Evolutionary conservation across 2,888 invertebrate genomes (phyloP).

Genomic region (Sabatieria punctata): DNA sequence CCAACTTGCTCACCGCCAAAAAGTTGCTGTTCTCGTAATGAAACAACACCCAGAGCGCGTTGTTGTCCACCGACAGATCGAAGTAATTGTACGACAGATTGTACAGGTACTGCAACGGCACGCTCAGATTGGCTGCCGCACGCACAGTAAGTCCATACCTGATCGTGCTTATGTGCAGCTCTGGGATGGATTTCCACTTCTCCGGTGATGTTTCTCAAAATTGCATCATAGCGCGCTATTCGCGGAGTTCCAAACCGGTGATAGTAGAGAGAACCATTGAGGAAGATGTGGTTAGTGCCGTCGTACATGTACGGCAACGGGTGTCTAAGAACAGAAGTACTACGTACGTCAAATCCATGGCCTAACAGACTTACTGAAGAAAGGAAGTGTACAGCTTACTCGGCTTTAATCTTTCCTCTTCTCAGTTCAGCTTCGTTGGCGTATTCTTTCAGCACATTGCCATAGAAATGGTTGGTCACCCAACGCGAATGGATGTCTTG

Average conservation of each 20-base stretch:
- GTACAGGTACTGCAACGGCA: slow-evolving; percentile 33
- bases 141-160: slow-evolving; percentile 14
- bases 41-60: slow-evolving; percentile 39
- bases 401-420: too few relatives aligned
- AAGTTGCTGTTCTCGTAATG: slow-evolving; percentile 20
- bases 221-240: slow-evolving; percentile 14
- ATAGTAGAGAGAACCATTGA: slow-evolving; percentile 36
- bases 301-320: slow-evolving; percentile 32
- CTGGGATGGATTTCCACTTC: slow-evolving; percentile 10
- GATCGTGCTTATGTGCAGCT: slow-evolving; percentile 29
- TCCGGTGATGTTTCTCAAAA: not conserved
- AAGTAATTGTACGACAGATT: slow-evolving; percentile 35
- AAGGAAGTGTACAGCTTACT: too few relatives aligned
- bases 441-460: slow-evolving; percentile 33
- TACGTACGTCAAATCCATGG: too few relatives aligned
- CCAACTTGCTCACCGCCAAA: slow-evolving; percentile 30
- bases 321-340: slow-evolving; percentile 13
- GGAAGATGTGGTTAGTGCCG: slow-evolving; percentile 38
- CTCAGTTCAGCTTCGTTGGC: slow-evolving; percentile 23
- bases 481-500: slow-evolving; percentile 23
- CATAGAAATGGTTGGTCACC: slow-evolving; percentile 33
- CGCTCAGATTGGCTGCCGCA: not conserved
- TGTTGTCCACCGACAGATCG: slow-evolving; percentile 38
- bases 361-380: too few relatives aligned
- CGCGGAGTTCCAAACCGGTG: slow-evolving; percentile 31